These are phyloP conservation scores for Syritta pipiens DNA, from an alignment of 2,888 invertebrate species.

Conservation along the genomic window DNA sequence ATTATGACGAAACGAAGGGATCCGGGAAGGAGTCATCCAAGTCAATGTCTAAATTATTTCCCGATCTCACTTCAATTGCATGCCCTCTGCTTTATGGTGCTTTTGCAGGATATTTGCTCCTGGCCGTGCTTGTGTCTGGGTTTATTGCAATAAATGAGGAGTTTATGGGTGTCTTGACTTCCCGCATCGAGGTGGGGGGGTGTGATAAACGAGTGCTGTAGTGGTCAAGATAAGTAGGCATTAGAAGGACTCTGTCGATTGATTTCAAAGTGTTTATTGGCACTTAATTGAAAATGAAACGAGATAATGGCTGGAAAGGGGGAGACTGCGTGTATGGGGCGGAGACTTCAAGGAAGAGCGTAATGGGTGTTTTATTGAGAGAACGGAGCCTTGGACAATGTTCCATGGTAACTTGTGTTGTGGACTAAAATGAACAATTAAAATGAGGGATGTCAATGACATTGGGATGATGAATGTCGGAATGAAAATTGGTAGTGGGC, in stretches of 20 bases:
- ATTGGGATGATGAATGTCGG: no score
- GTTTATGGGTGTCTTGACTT: slow-evolving; percentile 56
- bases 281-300: slow-evolving; percentile 58
- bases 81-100: slow-evolving; percentile 6
- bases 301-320: slow-evolving; percentile 17
- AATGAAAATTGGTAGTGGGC: no score
- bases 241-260: slow-evolving; percentile 51
- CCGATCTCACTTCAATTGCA: slow-evolving; percentile 39
- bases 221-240: slow-evolving; percentile 58
- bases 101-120: background rate
- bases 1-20: slow-evolving; percentile 36
- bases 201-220: slow-evolving; percentile 32
- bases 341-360: background rate
- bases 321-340: background rate
- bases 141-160: slow-evolving; percentile 59
- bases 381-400: no score
- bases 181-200: background rate
- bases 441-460: no score
- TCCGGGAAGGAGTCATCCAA: slow-evolving; percentile 4
- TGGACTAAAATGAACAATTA: no score
- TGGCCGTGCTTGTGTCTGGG: background rate
- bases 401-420: no score
- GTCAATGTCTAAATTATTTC: slow-evolving; percentile 43
- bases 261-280: slow-evolving; percentile 59
- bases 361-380: no score